Evolutionary conservation across 1,140 invertebrate genomes (phyloP).

Genomic region (Drosophila serrata): DNA sequence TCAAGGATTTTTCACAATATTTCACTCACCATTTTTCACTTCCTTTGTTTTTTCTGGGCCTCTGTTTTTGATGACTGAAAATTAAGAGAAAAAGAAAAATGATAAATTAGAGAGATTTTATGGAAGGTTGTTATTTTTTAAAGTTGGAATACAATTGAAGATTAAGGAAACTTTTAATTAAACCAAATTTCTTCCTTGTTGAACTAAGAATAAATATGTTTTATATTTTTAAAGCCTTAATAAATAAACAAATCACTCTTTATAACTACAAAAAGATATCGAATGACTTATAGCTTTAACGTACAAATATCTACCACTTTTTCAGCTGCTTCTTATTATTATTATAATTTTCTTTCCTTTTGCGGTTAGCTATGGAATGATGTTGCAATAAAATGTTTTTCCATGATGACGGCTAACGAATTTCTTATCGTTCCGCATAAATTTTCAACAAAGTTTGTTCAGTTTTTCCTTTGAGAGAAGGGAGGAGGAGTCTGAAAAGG

Average conservation of each 20-base stretch:
- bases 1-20: conserved; percentile 30
- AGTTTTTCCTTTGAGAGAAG: not conserved
- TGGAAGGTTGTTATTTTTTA: not conserved
- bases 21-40: conserved; percentile 54
- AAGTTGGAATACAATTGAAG: not conserved
- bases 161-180: not conserved
- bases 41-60: not conserved
- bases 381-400: conserved; percentile 77
- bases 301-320: not conserved
- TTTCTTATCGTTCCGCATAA: conserved; percentile 65
- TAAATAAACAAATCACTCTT: no score
- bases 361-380: conserved; percentile 59
- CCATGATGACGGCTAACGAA: conserved; percentile 68
- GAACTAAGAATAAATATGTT: no score
- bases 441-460: conserved; percentile 50
- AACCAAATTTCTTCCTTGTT: no score
- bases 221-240: no score
- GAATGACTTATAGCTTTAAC: not conserved
- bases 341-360: conserved; percentile 16
- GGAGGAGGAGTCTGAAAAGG: not conserved
- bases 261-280: no score
- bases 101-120: conserved; percentile 10
- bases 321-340: not conserved
- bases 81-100: conserved; percentile 15
- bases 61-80: conserved; percentile 48